Conservation (phyloP, 1,140 invertebrate genomes). For the Triops cancriformis region DNA sequence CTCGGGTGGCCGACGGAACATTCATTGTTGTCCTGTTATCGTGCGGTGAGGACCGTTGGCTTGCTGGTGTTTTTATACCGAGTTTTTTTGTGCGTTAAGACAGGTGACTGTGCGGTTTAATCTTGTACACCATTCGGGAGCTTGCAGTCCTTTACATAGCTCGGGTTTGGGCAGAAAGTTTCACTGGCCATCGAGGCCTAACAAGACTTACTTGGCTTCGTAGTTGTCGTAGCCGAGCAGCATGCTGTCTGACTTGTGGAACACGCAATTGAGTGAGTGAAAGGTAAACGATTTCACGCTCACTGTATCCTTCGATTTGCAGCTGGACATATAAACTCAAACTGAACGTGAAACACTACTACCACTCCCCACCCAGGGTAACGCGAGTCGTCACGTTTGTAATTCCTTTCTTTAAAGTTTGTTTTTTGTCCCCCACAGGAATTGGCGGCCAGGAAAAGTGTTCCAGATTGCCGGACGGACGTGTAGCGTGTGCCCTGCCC, state of each 20-base stretch:
- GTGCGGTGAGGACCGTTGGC: no score
- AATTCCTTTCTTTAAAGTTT: not conserved
- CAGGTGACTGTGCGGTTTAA: no score
- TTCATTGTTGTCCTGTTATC: no score
- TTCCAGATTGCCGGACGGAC: not conserved
- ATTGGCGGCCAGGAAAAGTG: not conserved
- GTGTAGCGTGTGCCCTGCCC: not conserved
- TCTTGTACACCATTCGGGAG: no score
- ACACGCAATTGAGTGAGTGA: not conserved
- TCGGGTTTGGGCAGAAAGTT: no score
- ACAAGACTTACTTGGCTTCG: not conserved
- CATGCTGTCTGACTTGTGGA: not conserved
- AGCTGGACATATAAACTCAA: not conserved
- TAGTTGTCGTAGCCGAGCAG: not conserved
- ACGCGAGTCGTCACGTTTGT: no score
- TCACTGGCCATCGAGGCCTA: no score
- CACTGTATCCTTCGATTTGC: not conserved
- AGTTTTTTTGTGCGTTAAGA: no score
- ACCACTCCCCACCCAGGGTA: no score
- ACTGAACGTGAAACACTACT: not conserved
- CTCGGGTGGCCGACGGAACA: no score
- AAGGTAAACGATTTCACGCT: not conserved
- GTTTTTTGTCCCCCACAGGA: not conserved
- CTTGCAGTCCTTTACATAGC: no score
- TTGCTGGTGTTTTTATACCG: no score